Base-by-base conservation (phyloP, 2,113 vertebrate genomes). In the Sceloporus tristichus region DNA sequence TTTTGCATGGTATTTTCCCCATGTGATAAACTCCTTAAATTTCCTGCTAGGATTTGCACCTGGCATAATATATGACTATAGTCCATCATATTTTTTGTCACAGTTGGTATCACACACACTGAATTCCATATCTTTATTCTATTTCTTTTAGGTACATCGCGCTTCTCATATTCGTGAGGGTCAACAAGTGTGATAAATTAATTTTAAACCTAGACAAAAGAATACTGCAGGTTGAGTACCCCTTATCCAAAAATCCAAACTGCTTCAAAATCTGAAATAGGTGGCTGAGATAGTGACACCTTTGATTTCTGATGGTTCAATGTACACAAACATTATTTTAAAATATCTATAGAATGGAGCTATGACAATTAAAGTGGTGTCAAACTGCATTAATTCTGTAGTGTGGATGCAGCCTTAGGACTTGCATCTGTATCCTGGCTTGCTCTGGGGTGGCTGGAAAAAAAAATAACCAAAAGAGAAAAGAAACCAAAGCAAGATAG, bases 11-110 rank as follows among this genome's bases (percentile, higher is more conserved):
- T 1, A 34, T 34, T 34, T 34, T 34, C 34, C 34, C 34, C 34
- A 34, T 34, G 34, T 34, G 34, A 34, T 34, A 34, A 34, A 34
- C 34, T 34, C 34, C 34, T 34, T 34, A 34, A 34, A 89, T 92
- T 92, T 92, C 91, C 93, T 91, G 93, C 93, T 92, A 94, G 92
- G 87, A 94, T 84, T 89, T 93, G 91, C 92, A 96, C 92, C 92
- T 95, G 94, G 95, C 91, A 94, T 86, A 19, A 92, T 88, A 91
- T 90, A 91, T 91, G 91, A 92, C 70, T 90, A 18, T 65, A 66
- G 79, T 90, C 82, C 89, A 78, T 93, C 92, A 84, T 40, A 90
- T 90, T 94, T 84, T 94, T 93, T 93, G 88, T 92, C 82, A 89
- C 65, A 91, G 93, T 89, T 90, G 87, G 87, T 48, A 71, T 75